phyloP scores from a whole-genome alignment of 1,140 invertebrate species.

The Lysiphlebus fabarum region DNA sequence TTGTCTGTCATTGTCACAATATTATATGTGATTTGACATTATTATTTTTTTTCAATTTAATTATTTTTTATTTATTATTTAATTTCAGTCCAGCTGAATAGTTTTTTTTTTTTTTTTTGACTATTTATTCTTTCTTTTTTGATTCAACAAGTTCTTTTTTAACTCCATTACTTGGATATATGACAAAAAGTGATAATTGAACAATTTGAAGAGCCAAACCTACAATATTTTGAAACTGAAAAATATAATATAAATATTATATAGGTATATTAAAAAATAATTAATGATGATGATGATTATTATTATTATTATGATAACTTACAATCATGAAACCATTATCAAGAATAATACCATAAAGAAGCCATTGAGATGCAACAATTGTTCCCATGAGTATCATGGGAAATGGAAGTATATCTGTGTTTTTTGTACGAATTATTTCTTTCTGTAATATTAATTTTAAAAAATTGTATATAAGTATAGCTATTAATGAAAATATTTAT shows the following conservation, averaged over 20 bases:
- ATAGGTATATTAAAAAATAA: constrained; percentile 3
- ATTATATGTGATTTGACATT: no score
- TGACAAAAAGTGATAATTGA: constrained; percentile 65
- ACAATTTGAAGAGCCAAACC: constrained; percentile 59
- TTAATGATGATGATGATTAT: constrained; percentile 36
- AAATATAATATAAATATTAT: constrained; percentile 8
- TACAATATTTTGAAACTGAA: constrained; percentile 67
- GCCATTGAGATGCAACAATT: constrained; percentile 72
- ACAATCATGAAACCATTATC: constrained; percentile 75
- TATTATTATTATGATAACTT: constrained; percentile 48
- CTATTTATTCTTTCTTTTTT: constrained; percentile 1
- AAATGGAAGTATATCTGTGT: constrained; percentile 76
- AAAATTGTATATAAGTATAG: no score
- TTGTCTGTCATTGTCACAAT: no score
- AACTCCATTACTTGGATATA: constrained; percentile 61
- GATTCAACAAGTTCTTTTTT: constrained; percentile 4
- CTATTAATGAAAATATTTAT: constrained; percentile 9
- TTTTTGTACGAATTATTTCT: constrained; percentile 71
- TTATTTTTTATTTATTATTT: neutral
- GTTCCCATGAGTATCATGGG: constrained; percentile 76
- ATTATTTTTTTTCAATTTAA: neutral
- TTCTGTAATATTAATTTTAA: no score
- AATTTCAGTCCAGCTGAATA: no score
- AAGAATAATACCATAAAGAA: constrained; percentile 76
- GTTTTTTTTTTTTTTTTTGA: no score